Conservation (phyloP, 2,113 vertebrate species). For the Elephantulus edwardii region DNA sequence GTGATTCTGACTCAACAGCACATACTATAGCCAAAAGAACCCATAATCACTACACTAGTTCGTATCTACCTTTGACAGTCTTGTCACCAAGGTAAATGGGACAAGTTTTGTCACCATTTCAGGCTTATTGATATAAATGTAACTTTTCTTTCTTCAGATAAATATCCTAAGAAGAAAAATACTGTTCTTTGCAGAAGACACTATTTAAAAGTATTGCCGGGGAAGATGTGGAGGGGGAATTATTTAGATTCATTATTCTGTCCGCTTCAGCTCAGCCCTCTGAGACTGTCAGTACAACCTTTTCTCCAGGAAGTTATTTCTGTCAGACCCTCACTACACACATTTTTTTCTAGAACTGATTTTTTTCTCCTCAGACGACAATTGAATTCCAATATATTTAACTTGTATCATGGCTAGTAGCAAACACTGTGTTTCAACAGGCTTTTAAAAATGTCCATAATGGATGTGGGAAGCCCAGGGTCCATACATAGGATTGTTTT, state of each 20-base stretch:
- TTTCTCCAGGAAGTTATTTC: slow-evolving; percentile 61
- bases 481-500: background rate
- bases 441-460: slow-evolving; percentile 51
- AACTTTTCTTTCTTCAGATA: slow-evolving; percentile 44
- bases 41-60: rapidly evolving
- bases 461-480: slow-evolving; percentile 3
- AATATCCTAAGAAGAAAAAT: slow-evolving; percentile 63
- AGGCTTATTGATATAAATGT: slow-evolving; percentile 18
- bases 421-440: slow-evolving; percentile 44
- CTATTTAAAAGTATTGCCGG: slow-evolving; percentile 58
- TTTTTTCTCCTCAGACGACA: slow-evolving; percentile 71
- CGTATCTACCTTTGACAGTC: rapidly evolving
- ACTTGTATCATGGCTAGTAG: slow-evolving; percentile 8
- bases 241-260: slow-evolving; percentile 76
- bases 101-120: slow-evolving; percentile 15
- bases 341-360: slow-evolving; percentile 72
- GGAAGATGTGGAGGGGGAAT: background rate
- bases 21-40: background rate
- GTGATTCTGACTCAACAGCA: no score
- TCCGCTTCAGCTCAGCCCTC: slow-evolving; percentile 67
- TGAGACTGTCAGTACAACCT: slow-evolving; percentile 56
- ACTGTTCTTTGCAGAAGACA: slow-evolving; percentile 57
- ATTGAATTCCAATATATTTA: slow-evolving; percentile 72
- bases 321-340: slow-evolving; percentile 53
- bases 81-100: rapidly evolving